phyloP scores from a whole-genome alignment of 2,113 vertebrate species.

The Circaetus gallicus region DNA sequence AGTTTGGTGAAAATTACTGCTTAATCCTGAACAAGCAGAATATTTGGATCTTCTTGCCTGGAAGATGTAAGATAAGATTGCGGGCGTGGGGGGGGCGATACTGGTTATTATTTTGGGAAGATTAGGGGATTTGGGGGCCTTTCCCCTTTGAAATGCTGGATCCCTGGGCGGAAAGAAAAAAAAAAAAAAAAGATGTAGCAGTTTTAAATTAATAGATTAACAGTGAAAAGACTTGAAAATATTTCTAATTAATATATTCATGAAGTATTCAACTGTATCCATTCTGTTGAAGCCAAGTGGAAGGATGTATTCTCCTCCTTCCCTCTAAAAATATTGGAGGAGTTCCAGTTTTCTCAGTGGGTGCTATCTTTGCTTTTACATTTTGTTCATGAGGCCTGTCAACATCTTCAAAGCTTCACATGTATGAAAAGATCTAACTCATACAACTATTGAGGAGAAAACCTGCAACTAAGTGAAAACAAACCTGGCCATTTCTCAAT shows the following conservation, averaged over 20 bases:
- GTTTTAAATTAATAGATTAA: background rate
- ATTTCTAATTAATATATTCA: background rate
- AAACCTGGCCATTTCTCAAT: constrained; percentile 31
- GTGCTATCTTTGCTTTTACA: background rate
- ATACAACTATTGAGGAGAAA: background rate
- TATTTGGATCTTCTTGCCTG: background rate
- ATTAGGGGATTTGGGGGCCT: background rate
- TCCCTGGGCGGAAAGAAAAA: fast-evolving
- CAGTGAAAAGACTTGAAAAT: background rate
- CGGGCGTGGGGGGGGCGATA: fast-evolving
- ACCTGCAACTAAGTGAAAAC: constrained; percentile 22
- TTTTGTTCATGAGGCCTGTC: constrained; percentile 4
- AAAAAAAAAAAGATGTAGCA: background rate
- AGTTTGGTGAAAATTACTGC: background rate
- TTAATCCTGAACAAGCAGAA: background rate
- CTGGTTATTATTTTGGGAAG: background rate
- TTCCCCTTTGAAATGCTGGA: background rate
- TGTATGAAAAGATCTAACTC: background rate
- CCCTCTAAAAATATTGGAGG: background rate
- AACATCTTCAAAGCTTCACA: background rate
- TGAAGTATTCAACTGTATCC: background rate
- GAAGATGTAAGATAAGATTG: background rate
- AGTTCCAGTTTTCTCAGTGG: background rate
- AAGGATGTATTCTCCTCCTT: constrained; percentile 17
- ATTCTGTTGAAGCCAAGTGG: constrained; percentile 12